Evolutionary conservation across 2,888 invertebrate species (phyloP).

Genomic region (Nemotelus nigrinus): DNA sequence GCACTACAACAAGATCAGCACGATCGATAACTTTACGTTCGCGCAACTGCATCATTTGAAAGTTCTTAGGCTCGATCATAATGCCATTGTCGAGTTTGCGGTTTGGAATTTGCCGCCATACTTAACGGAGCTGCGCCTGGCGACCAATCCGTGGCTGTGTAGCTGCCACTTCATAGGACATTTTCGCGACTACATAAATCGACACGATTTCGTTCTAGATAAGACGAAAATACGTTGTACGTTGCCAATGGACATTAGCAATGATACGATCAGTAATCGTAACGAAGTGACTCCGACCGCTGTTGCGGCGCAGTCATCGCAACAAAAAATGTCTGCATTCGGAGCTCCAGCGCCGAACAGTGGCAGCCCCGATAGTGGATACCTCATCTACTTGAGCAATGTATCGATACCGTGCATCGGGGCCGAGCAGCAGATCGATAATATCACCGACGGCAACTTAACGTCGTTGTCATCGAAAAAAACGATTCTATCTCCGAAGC

Average conservation of each 20-base stretch:
- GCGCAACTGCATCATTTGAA: conserved; percentile 83
- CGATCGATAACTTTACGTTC: conserved; percentile 87
- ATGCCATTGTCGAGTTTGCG: conserved; percentile 81
- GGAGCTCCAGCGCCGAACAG: conserved; percentile 53
- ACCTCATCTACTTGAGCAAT: conserved; percentile 57
- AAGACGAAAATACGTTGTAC: conserved; percentile 80
- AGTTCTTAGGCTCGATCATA: conserved; percentile 85
- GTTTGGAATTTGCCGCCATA: conserved; percentile 80
- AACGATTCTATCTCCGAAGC: conserved; percentile 59
- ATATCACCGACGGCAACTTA: conserved; percentile 71
- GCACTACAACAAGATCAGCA: conserved; percentile 84
- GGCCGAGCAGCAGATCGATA: conserved; percentile 70
- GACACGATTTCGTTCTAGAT: conserved; percentile 78
- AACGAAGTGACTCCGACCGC: conserved; percentile 48
- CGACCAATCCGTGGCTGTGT: conserved; percentile 87
- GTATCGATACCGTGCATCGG: conserved; percentile 70
- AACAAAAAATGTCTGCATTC: conserved; percentile 54
- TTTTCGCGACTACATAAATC: conserved; percentile 81
- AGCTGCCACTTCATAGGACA: conserved; percentile 85
- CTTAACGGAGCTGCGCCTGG: conserved; percentile 75
- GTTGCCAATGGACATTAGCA: conserved; percentile 58
- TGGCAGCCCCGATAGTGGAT: conserved; percentile 37
- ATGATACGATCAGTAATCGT: conserved; percentile 35
- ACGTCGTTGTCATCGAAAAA: conserved; percentile 77
- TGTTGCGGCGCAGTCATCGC: conserved; percentile 52